Evolutionary conservation across 2,797 vertebrate species (phyloP).

Genomic region (Erithacus rubecula): DNA sequence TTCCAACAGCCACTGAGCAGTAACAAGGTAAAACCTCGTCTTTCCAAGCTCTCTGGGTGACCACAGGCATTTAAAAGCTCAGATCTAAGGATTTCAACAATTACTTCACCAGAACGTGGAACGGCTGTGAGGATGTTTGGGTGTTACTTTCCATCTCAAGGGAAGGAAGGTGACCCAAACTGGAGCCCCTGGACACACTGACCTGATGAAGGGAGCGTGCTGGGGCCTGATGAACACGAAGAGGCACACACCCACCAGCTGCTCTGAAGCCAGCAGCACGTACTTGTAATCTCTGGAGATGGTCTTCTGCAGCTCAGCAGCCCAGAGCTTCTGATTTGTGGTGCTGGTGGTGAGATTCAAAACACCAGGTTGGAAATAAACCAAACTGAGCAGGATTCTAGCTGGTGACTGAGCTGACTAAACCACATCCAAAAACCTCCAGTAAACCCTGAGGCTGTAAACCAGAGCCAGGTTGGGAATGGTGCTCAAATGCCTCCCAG

Average conservation of each 20-base stretch:
- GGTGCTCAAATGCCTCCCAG: background rate
- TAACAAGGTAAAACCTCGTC: background rate
- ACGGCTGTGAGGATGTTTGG: background rate
- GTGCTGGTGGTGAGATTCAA: conserved; percentile 79
- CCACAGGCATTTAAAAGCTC: background rate
- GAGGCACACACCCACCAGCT: conserved; percentile 96
- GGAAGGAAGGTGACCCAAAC: background rate
- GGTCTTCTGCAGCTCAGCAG: conserved; percentile 96
- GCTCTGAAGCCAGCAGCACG: conserved; percentile 95
- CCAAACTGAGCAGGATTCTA: background rate
- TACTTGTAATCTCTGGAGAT: conserved; percentile 96
- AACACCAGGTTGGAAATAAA: background rate
- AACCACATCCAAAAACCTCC: background rate
- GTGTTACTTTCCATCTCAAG: background rate
- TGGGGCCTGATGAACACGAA: conserved; percentile 97
- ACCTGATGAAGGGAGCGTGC: conserved; percentile 93
- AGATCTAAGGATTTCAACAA: background rate
- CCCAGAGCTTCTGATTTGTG: conserved; percentile 99
- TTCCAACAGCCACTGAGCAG: background rate
- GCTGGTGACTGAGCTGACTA: background rate
- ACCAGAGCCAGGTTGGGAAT: background rate
- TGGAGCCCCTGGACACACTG: conserved; percentile 4
- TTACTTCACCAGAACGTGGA: background rate
- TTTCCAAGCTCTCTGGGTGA: background rate
- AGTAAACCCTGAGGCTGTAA: background rate